A percentile compares a stretch with the other conserved stretches of the same genome.
phyloP scores from a whole-genome alignment of 2,888 invertebrate species.

The Troilus luridus region DNA sequence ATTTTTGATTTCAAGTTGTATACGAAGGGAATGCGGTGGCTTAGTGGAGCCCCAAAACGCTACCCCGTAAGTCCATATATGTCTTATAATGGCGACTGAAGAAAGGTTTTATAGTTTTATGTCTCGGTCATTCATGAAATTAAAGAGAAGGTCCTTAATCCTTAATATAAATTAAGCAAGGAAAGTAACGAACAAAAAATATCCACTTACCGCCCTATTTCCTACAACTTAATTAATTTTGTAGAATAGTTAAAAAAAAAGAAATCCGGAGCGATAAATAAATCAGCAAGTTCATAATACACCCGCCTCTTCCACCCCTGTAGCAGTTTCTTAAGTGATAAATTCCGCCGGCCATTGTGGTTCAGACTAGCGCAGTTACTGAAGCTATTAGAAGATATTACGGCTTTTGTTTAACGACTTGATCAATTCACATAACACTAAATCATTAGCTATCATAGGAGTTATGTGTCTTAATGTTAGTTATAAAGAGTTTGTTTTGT shows the following conservation, averaged over 20 bases:
- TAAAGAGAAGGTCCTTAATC: too few relatives aligned
- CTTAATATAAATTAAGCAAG: not conserved
- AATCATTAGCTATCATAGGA: not conserved
- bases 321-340: not conserved
- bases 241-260: not conserved
- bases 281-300: constrained; percentile 14
- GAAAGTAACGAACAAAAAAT: not conserved
- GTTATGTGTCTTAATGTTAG: not conserved
- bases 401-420: constrained; percentile 24
- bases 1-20: too few relatives aligned
- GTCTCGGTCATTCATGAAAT: too few relatives aligned
- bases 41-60: too few relatives aligned
- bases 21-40: too few relatives aligned
- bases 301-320: not conserved
- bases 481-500: not conserved
- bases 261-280: not conserved
- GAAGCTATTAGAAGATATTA: not conserved
- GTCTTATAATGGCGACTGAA: too few relatives aligned
- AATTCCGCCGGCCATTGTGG: not conserved
- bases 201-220: not conserved
- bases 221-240: not conserved
- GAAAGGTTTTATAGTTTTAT: too few relatives aligned
- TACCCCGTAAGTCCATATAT: too few relatives aligned
- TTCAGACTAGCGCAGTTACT: not conserved
- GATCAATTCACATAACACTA: constrained; percentile 11